Base-by-base conservation (phyloP, 53 echinoderm and acorn worm genomes). In the Mesocentrotus franciscanus region DNA sequence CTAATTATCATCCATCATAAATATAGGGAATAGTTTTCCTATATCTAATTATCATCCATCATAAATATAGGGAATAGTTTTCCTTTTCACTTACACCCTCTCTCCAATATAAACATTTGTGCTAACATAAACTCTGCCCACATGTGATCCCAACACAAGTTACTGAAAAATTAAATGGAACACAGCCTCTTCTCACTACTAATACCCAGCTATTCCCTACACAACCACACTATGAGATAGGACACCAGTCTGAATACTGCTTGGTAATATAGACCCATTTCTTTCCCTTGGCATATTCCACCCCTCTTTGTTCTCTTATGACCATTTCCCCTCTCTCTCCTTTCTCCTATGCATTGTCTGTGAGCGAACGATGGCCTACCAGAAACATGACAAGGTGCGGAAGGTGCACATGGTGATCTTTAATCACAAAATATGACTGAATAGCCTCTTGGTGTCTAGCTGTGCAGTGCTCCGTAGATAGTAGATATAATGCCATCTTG, bases 161-260 rank as follows among this genome's bases (percentile, higher is more conserved):
- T 81, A 39, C 81, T 39, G 39, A 39, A 27, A 42, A 22, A 42
- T 22, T 9, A 6, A 42, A 81, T 81, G 22, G 42, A 81, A 81
- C 6, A 18, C 20, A 7, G 6, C 20, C 42, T 81, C 22, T 81
- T 81, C 42, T 81, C 39, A 39, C 42, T 18, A 81, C 39, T 20
- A 36, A 8, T 81, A 16, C 42, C 36, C 8, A 42, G 34, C 22
- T 16, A 20, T 6, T 81, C 20, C 18, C 81, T 11, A 12, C 5
- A 36, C 17, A 81, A 10, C 18, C 36, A 36, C 9, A 36, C 20
- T 32, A 81, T 8, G 20, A 81, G 17, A 81, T 81, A 42, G 36
- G 36, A 22, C 81, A 81, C 36, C 42, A 39, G 36, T 81, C 81
- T 20, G 39, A 81, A 81, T 81, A 81, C 39, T 81, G 81, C 81